These are phyloP conservation scores for Eulemur albifrons DNA, from an alignment of 2,797 vertebrate species.

Conservation along the genomic window DNA sequence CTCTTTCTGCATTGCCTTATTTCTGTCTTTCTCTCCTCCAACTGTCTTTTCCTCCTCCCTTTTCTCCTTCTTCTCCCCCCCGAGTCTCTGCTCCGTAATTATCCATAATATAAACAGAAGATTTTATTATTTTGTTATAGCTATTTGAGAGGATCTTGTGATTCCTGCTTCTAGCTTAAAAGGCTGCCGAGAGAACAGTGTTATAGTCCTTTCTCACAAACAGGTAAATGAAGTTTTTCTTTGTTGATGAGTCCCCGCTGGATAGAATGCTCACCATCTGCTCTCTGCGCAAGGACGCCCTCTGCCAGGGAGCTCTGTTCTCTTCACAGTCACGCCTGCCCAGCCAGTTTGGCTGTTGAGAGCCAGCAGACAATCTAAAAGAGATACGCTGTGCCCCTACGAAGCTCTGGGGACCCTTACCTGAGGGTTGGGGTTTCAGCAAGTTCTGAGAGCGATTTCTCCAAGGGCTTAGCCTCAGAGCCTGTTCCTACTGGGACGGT, in stretches of 20 bases:
- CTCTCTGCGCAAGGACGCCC: not conserved
- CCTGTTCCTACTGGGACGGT: not conserved
- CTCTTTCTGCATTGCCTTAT: not conserved
- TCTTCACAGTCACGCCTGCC: not conserved
- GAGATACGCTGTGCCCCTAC: not conserved
- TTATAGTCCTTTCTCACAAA: not conserved
- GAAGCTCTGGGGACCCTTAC: not conserved
- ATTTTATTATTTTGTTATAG: slow-evolving; percentile 59
- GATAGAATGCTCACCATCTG: not conserved
- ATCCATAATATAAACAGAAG: slow-evolving; percentile 26
- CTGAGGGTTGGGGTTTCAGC: not conserved
- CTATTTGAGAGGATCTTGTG: slow-evolving; percentile 43
- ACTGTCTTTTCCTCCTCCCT: not conserved
- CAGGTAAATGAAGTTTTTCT: slow-evolving; percentile 30
- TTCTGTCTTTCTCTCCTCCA: not conserved
- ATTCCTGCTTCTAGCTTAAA: slow-evolving; percentile 38
- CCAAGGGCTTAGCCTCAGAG: not conserved
- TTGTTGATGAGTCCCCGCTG: not conserved
- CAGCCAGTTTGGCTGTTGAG: not conserved
- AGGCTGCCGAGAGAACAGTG: not conserved
- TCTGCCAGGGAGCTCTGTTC: not conserved
- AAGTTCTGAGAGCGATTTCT: not conserved
- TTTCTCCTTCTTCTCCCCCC: not conserved
- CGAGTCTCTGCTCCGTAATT: slow-evolving; percentile 14
- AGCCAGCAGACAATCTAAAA: not conserved